Base-by-base conservation (phyloP, 2,797 vertebrate genomes). In the Zenarchopterus dispar region DNA sequence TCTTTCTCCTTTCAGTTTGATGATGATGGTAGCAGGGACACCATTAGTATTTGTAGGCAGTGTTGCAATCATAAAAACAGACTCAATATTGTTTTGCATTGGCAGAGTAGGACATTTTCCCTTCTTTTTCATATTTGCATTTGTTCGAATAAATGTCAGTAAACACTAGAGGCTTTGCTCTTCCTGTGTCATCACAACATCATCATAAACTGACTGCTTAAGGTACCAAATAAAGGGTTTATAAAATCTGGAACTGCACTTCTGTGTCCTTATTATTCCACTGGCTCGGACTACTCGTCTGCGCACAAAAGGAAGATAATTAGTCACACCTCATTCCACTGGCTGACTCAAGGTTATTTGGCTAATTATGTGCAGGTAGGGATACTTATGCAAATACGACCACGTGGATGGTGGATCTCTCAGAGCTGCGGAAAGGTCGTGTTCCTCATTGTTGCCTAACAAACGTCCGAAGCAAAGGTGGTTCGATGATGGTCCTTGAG, bases 291-390 rank as follows among this genome's bases (percentile, higher is more conserved):
- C 71, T 23, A 22, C 75, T 64, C 67, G 68, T 82, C 43, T 62
- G 60, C 78, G 56, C 78, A 57, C 70, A 78, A 80, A 84, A 70
- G 65, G 65, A 56, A 64, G 60, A 64, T 79, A 85, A 92, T 91
- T 90, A 91, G 88, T 88, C 81, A 82, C 77, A 76, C 78, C 85
- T 86, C 81, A 84, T 87, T 85, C 84, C 77, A 61, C 67, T 58
- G 60, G 61, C 70, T 53, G 54, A 77, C 75, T 90, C 84, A 90
- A 89, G 88, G 90, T 89, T 87, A 82, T 81, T 75, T 68, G 68
- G 80, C 73, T 86, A 87, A 92, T 90, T 88, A 86, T 44, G 47
- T 48, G 70, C 80, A 88, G 77, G 79, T 87, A 80, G 76, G 68
- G 46, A 71, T 62, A 67, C 73, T 88, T 87, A 88, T 88, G 83